phyloP scores from a whole-genome alignment of 2,113 vertebrate species.

The Puntigrus tetrazona region DNA sequence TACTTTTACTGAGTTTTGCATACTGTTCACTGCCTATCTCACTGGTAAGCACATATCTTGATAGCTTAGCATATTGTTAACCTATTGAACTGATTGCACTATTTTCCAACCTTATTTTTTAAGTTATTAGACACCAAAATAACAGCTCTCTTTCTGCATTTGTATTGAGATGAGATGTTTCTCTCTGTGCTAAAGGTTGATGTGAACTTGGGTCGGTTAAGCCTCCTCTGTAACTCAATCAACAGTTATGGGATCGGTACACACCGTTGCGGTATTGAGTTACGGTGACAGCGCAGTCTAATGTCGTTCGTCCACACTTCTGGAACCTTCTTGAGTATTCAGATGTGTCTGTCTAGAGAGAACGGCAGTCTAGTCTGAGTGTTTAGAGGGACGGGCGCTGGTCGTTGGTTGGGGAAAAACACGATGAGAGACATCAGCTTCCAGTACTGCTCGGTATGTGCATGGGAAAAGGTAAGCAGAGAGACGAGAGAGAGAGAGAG shows the following conservation, averaged over 20 bases:
- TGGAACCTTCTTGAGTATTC: slow-evolving; percentile 52
- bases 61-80: background rate
- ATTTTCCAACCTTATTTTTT: background rate
- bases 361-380: background rate
- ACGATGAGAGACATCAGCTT: slow-evolving; percentile 77
- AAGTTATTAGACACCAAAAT: background rate
- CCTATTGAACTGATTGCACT: background rate
- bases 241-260: slow-evolving; percentile 43
- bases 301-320: slow-evolving; percentile 27
- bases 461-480: slow-evolving; percentile 78
- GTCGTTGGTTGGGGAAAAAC: slow-evolving; percentile 13
- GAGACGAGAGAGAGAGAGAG: background rate
- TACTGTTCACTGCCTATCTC: background rate
- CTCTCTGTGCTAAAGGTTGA: slow-evolving; percentile 12
- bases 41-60: background rate
- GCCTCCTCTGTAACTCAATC: slow-evolving; percentile 48
- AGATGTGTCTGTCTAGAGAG: slow-evolving; percentile 49
- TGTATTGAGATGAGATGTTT: slow-evolving; percentile 29
- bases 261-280: slow-evolving; percentile 29
- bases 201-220: slow-evolving; percentile 20
- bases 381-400: background rate
- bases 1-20: background rate
- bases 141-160: background rate
- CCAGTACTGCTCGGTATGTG: slow-evolving; percentile 73
- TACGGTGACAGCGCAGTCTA: slow-evolving; percentile 19